These are phyloP conservation scores for Laothoe populi DNA, from an alignment of 2,888 invertebrate genomes.

Conservation along the genomic window DNA sequence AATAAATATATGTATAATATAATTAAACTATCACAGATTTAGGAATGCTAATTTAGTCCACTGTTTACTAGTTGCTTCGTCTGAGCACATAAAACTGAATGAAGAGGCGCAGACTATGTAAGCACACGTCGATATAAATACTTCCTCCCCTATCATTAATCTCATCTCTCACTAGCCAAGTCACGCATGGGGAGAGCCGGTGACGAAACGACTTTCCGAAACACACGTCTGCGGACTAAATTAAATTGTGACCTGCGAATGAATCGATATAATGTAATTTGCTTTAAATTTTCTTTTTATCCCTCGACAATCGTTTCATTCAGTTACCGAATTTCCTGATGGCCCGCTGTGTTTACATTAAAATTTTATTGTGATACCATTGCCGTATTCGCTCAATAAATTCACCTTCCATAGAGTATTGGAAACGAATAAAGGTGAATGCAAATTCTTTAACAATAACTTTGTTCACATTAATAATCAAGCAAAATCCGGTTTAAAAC, in stretches of 20 bases:
- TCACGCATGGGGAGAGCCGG: constrained; percentile 46
- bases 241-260: constrained; percentile 40
- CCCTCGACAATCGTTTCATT: constrained; percentile 44
- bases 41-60: constrained; percentile 5
- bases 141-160: constrained; percentile 77
- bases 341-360: constrained; percentile 27
- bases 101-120: constrained; percentile 22
- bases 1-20: too few species aligned
- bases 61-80: background rate
- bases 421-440: constrained; percentile 5
- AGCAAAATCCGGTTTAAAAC: too few species aligned
- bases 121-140: constrained; percentile 36
- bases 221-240: constrained; percentile 49
- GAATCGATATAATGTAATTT: constrained; percentile 36
- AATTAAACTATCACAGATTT: background rate
- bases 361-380: constrained; percentile 26
- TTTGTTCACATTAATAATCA: constrained; percentile 11
- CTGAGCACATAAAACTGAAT: constrained; percentile 11
- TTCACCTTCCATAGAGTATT: constrained; percentile 3
- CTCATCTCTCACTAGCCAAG: constrained; percentile 73
- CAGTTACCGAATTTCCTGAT: constrained; percentile 38
- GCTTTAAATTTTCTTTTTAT: constrained; percentile 43
- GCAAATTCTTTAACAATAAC: constrained; percentile 2
- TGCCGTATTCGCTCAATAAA: constrained; percentile 14
- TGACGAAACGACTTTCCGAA: constrained; percentile 56